These are phyloP conservation scores for Melolontha melolontha DNA, from an alignment of 2,888 invertebrate species.

Conservation along the genomic window DNA sequence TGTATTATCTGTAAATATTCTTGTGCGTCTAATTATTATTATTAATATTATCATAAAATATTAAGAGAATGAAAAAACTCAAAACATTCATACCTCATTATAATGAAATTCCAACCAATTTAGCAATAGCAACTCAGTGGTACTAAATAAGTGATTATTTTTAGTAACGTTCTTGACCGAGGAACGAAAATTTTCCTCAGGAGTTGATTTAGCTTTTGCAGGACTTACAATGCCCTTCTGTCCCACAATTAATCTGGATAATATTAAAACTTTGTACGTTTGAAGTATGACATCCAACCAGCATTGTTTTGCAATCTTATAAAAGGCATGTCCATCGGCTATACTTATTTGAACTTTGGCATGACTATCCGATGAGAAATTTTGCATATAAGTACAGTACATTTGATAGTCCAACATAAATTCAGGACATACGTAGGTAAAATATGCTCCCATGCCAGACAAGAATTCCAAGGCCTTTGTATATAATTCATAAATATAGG, in stretches of 20 bases:
- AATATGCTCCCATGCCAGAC: slow-evolving; percentile 16
- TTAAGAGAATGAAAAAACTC: too few relatives aligned
- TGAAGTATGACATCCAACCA: slow-evolving; percentile 25
- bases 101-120: slow-evolving; percentile 30
- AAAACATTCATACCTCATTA: background rate
- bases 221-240: too few relatives aligned
- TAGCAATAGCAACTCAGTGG: slow-evolving; percentile 10
- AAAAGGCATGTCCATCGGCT: background rate
- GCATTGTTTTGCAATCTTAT: slow-evolving; percentile 5
- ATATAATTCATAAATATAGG: slow-evolving; percentile 48
- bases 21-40: too few relatives aligned
- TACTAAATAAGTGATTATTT: slow-evolving; percentile 19
- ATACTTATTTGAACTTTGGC: background rate
- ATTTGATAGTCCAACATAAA: slow-evolving; percentile 3
- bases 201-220: background rate
- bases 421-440: slow-evolving; percentile 8
- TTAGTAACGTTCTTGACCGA: slow-evolving; percentile 1
- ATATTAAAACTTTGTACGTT: slow-evolving; percentile 14
- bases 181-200: slow-evolving; percentile 2
- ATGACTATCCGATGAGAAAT: background rate
- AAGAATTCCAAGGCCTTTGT: slow-evolving; percentile 14
- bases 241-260: background rate
- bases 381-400: slow-evolving; percentile 9
- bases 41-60: too few relatives aligned
- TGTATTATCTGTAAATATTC: too few relatives aligned